Conservation (phyloP, 2,797 vertebrate genomes). For the Clarias platycephalus region DNA sequence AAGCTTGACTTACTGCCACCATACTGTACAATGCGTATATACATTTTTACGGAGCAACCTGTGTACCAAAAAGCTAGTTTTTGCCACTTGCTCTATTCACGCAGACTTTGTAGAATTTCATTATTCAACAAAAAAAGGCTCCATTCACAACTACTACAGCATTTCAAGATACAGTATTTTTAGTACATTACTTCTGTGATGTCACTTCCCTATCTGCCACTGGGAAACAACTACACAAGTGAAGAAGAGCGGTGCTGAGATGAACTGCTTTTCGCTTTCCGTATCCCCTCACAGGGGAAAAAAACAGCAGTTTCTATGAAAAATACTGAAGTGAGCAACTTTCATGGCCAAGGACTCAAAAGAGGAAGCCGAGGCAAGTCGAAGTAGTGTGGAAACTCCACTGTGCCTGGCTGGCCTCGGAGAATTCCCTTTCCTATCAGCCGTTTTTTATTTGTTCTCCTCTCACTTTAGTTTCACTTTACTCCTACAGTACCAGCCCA, state of each 20-base stretch:
- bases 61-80: background rate
- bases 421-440: conserved; percentile 42
- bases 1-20: background rate
- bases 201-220: background rate
- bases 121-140: background rate
- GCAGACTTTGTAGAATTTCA: background rate
- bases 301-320: conserved; percentile 41
- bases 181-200: background rate
- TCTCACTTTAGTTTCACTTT: conserved; percentile 34
- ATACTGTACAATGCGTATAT: too few relatives aligned
- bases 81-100: background rate
- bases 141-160: background rate
- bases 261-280: conserved; percentile 35
- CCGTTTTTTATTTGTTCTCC: conserved; percentile 31
- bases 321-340: conserved; percentile 34
- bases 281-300: conserved; percentile 26
- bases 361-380: conserved; percentile 44
- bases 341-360: conserved; percentile 39
- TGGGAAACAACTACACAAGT: background rate
- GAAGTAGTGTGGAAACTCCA: conserved; percentile 52
- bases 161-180: background rate
- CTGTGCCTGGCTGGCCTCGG: conserved; percentile 28
- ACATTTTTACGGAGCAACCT: background rate
- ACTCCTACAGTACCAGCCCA: conserved; percentile 32
- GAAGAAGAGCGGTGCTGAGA: background rate